These are phyloP conservation scores for Euzetes globulus DNA, from an alignment of 2,888 invertebrate genomes.

Conservation along the genomic window DNA sequence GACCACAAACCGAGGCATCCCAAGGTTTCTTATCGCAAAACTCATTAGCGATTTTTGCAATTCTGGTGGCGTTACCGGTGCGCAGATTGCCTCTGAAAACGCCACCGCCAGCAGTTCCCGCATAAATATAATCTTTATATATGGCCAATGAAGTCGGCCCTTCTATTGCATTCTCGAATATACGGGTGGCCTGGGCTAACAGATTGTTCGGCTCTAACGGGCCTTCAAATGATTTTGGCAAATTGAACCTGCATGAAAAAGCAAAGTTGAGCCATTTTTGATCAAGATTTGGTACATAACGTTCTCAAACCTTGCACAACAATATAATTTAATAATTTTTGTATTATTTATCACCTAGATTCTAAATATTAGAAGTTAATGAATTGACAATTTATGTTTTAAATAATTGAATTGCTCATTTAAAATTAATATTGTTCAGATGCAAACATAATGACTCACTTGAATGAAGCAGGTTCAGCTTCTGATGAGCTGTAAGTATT, in stretches of 20 bases:
- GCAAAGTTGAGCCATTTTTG: background rate
- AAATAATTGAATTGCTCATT: too few relatives aligned
- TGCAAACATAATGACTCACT: background rate
- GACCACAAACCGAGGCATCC: conserved; percentile 34
- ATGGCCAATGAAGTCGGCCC: conserved; percentile 34
- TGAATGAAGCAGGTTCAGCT: conserved; percentile 3
- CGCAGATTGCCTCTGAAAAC: conserved; percentile 34
- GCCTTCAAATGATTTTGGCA: conserved; percentile 33
- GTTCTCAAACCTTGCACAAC: too few relatives aligned
- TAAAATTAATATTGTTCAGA: too few relatives aligned
- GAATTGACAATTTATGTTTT: too few relatives aligned
- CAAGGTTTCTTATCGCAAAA: conserved; percentile 32
- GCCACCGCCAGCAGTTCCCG: conserved; percentile 35
- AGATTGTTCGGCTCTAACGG: conserved; percentile 34
- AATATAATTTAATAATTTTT: too few relatives aligned
- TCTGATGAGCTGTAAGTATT: background rate
- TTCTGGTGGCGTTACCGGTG: conserved; percentile 32
- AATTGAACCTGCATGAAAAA: conserved; percentile 25
- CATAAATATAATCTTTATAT: conserved; percentile 33
- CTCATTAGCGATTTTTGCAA: conserved; percentile 32
- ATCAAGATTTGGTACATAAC: too few relatives aligned
- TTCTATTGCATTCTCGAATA: conserved; percentile 32
- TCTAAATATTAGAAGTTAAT: too few relatives aligned
- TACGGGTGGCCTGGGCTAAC: conserved; percentile 26
- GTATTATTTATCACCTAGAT: too few relatives aligned